These are phyloP conservation scores for Nymphalis urticae DNA, from an alignment of 2,888 invertebrate genomes.

Conservation along the genomic window DNA sequence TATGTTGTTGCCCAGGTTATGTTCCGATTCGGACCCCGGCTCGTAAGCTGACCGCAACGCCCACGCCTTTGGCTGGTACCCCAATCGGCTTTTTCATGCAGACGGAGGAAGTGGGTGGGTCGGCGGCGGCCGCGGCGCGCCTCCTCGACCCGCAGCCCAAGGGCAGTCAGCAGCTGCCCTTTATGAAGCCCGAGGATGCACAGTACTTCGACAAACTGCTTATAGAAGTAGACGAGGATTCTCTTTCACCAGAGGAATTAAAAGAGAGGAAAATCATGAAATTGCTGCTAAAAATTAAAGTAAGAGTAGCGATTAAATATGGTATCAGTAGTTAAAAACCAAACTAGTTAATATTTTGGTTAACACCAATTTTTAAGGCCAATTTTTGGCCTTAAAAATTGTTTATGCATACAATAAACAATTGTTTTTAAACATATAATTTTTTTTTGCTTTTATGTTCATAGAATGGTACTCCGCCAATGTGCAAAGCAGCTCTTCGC, in stretches of 20 bases:
- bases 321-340: no score
- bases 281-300: slow-evolving; percentile 96
- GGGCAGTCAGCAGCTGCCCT: slow-evolving; percentile 93
- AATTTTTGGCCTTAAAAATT: no score
- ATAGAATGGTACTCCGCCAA: slow-evolving; percentile 98
- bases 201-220: slow-evolving; percentile 99
- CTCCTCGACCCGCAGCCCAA: slow-evolving; percentile 98
- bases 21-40: slow-evolving; percentile 98
- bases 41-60: slow-evolving; percentile 97
- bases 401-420: no score
- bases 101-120: slow-evolving; percentile 91
- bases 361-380: no score
- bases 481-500: slow-evolving; percentile 98
- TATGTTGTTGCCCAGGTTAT: slow-evolving; percentile 85
- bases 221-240: slow-evolving; percentile 98
- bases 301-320: slow-evolving; percentile 34
- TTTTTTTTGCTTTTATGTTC: slow-evolving; percentile 23
- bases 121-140: slow-evolving; percentile 89
- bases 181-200: slow-evolving; percentile 99
- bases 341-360: no score
- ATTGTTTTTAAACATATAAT: no score
- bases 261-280: slow-evolving; percentile 99
- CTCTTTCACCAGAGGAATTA: slow-evolving; percentile 96
- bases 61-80: slow-evolving; percentile 96
- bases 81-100: slow-evolving; percentile 98